Base-by-base conservation (phyloP, 2,113 vertebrate genomes). In the Polypterus senegalus region DNA sequence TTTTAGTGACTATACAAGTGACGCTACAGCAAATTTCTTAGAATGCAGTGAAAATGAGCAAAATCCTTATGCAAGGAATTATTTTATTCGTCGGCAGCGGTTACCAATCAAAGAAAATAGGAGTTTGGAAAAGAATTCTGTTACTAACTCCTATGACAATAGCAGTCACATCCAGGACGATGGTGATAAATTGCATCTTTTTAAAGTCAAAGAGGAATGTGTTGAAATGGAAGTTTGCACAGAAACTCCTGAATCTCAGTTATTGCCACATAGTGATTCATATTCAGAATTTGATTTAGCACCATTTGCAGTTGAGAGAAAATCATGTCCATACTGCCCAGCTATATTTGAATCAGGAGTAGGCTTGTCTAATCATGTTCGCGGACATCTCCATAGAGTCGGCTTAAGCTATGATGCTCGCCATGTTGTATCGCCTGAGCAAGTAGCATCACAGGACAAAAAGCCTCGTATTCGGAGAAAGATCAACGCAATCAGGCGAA, bases 331-430 rank as follows among this genome's bases (percentile, higher is more conserved):
- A 0, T 95, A 95, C 67, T 95, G 92, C 78, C 91, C 93, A 57
- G 92, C 92, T 64, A 80, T 86, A 57, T 97, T 97, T 80, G 90
- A 94, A 81, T 93, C 92, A 9, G 92, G 92, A 66, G 92, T 94
- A 73, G 89, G 92, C 51, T 80, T 97, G 76, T 97, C 91, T 67
- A 94, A 94, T 83, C 92, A 97, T 3, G 90, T 95, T 58, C 85
- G 92, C 71, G 93, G 92, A 66, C 93, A 95, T 80, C 89, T 95
- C 67, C 89, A 94, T 75, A 83, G 92, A 80, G 89, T 89, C 63
- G 93, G 93, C 62, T 76, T 97, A 72, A 94, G 89, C 73, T 97
- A 93, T 45, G 86, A 94, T 66, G 90, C 92, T 57, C 89, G 92
- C n/a, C 93, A 97, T 65, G 88, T 92, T 80, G 89, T 95, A 64